Evolutionary conservation across 2,113 vertebrate species (phyloP).

Genomic region (Epinephelus moara): DNA sequence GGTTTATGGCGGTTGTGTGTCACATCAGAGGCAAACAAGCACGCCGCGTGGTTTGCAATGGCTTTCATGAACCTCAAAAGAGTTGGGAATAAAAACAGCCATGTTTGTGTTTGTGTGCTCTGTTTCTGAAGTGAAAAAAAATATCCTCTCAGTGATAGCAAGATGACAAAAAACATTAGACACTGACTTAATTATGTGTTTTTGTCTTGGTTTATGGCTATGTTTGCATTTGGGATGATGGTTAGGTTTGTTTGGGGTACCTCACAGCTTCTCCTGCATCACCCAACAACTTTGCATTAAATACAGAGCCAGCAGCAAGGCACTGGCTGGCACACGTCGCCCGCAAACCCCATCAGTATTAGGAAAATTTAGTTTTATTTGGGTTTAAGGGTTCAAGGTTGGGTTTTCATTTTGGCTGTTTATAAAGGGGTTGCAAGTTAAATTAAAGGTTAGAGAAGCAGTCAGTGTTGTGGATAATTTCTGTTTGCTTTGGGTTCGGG

Average conservation of each 20-base stretch:
- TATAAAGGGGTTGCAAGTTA: conserved; percentile 18
- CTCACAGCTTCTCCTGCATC: not conserved
- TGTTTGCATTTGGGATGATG: not conserved
- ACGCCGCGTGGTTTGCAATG: conserved; percentile 6
- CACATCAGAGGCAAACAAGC: conserved; percentile 53
- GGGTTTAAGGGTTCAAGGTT: not conserved
- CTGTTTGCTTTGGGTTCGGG: conserved; percentile 9
- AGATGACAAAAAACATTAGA: not conserved
- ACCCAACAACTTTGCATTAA: conserved; percentile 2
- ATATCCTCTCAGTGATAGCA: conserved; percentile 7
- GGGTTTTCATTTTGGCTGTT: conserved; percentile 31
- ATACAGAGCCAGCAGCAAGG: conserved; percentile 8
- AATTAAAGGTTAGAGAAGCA: conserved; percentile 36
- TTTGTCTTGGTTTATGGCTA: not conserved
- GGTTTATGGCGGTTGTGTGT: conserved; percentile 43
- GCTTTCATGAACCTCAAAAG: conserved; percentile 11
- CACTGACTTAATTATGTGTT: not conserved
- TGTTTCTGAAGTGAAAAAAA: conserved; percentile 8
- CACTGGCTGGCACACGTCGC: not conserved
- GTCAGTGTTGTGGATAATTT: conserved; percentile 42
- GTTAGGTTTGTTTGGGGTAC: conserved; percentile 6
- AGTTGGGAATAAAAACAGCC: conserved; percentile 15
- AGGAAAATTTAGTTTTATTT: conserved; percentile 8
- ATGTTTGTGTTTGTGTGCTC: not conserved
- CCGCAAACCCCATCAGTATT: conserved; percentile 3